Percentiles rank a stretch among this genome's conserved stretches.
phyloP scores from a whole-genome alignment of 2,888 invertebrate species.

The Nudaria mundana region DNA sequence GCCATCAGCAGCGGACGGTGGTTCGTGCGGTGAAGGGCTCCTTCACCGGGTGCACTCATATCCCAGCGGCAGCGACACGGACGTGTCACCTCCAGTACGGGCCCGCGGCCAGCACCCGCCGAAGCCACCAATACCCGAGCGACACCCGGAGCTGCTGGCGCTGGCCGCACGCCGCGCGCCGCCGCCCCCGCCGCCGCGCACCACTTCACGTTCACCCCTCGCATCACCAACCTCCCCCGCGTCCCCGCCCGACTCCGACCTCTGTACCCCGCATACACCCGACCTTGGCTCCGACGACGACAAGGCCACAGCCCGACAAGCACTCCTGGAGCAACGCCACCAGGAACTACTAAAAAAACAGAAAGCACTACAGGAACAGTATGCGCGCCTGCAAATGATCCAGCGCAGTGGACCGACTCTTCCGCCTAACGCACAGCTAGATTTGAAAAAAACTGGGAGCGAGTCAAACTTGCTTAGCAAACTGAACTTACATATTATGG shows the following conservation, averaged over 20 bases:
- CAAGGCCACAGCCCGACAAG: conserved; percentile 78
- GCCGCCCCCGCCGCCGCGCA: conserved; percentile 95
- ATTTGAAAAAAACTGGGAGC: conserved; percentile 92
- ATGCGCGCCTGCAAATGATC: conserved; percentile 92
- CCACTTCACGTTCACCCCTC: conserved; percentile 92
- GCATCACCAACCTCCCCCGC: conserved; percentile 91
- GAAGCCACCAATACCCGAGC: conserved; percentile 91
- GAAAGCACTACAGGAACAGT: conserved; percentile 94
- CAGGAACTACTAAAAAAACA: conserved; percentile 94
- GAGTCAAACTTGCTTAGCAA: conserved; percentile 93
- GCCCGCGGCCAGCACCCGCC: conserved; percentile 80
- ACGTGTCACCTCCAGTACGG: conserved; percentile 88
- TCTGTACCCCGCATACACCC: conserved; percentile 21
- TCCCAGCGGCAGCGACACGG: conserved; percentile 92
- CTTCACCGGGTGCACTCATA: conserved; percentile 91
- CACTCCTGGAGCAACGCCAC: conserved; percentile 91
- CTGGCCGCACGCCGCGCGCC: conserved; percentile 87
- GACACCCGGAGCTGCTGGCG: conserved; percentile 88
- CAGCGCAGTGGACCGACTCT: conserved; percentile 88
- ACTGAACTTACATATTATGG: conserved; percentile 88
- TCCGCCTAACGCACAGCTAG: conserved; percentile 82
- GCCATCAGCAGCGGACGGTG: conserved; percentile 66
- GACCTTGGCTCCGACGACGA: conserved; percentile 66
- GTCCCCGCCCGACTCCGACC: conserved; percentile 74
- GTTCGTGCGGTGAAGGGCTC: conserved; percentile 68